Evolutionary conservation across 2,888 invertebrate genomes (phyloP).

Genomic region (Odontomyia ornata): DNA sequence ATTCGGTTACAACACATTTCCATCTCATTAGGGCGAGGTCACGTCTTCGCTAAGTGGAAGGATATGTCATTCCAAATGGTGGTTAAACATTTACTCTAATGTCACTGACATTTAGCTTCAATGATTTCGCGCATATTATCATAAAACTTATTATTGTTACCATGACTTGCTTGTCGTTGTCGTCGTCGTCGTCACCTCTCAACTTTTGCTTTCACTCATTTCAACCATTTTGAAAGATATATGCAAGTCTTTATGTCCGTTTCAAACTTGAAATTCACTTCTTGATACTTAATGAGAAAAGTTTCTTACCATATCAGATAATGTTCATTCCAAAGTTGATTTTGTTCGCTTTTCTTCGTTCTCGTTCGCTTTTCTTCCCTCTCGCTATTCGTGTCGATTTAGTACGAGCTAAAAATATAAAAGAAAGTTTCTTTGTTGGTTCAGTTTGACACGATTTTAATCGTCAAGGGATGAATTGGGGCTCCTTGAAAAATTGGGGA

Average conservation of each 20-base stretch:
- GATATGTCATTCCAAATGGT: background rate
- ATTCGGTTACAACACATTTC: background rate
- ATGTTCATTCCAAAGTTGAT: constrained; percentile 21
- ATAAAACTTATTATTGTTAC: background rate
- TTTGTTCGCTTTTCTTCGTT: background rate
- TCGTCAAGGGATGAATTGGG: background rate
- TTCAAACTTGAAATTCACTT: constrained; percentile 33
- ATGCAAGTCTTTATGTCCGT: background rate
- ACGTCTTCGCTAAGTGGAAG: background rate
- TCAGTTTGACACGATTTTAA: constrained; percentile 7
- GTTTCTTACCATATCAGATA: constrained; percentile 11
- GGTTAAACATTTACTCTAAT: background rate
- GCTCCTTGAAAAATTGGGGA: too few relatives aligned
- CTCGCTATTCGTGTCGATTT: too few relatives aligned
- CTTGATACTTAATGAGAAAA: constrained; percentile 40
- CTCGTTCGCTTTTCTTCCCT: background rate
- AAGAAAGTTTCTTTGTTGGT: background rate
- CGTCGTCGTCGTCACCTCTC: background rate
- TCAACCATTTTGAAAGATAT: background rate
- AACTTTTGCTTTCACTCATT: background rate
- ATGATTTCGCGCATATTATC: background rate
- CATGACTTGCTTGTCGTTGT: background rate
- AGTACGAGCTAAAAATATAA: background rate
- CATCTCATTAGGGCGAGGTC: constrained; percentile 21
- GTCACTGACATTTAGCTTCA: background rate